These are phyloP conservation scores for Novumbra hubbsi DNA, from an alignment of 2,797 vertebrate genomes.

Conservation along the genomic window DNA sequence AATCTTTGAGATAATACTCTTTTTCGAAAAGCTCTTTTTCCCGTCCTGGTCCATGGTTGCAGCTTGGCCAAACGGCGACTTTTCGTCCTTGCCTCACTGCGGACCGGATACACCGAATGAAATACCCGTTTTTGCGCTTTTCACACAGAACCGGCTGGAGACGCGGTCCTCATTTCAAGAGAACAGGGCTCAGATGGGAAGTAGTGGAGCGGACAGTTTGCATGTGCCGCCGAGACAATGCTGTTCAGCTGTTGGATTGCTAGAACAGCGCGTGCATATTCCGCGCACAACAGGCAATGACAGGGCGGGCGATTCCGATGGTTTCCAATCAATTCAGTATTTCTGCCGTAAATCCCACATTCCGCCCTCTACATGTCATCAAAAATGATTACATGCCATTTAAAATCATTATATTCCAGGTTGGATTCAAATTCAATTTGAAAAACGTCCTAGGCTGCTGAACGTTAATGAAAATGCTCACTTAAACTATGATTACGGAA, in stretches of 20 bases:
- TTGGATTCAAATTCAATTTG: not conserved
- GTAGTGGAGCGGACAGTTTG: slow-evolving; percentile 38
- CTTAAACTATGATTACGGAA: too few relatives aligned
- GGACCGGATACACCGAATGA: slow-evolving; percentile 34
- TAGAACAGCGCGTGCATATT: slow-evolving; percentile 21
- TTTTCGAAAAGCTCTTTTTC: slow-evolving; percentile 65
- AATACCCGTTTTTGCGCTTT: slow-evolving; percentile 36
- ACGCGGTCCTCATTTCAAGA: slow-evolving; percentile 63
- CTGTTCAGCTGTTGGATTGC: slow-evolving; percentile 12
- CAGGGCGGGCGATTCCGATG: slow-evolving; percentile 56
- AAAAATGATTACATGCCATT: slow-evolving; percentile 37
- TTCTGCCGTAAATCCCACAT: slow-evolving; percentile 31
- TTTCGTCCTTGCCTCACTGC: slow-evolving; percentile 44
- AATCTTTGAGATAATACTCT: slow-evolving; percentile 71
- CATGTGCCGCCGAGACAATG: slow-evolving; percentile 16
- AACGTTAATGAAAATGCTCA: slow-evolving; percentile 22
- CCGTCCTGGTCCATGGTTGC: slow-evolving; percentile 63
- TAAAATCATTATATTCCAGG: slow-evolving; percentile 41
- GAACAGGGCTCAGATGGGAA: slow-evolving; percentile 43
- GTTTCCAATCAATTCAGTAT: slow-evolving; percentile 48
- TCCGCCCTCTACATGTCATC: slow-evolving; percentile 13
- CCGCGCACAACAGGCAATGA: slow-evolving; percentile 48
- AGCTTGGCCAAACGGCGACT: slow-evolving; percentile 44
- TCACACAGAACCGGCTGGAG: slow-evolving; percentile 51
- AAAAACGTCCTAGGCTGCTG: slow-evolving; percentile 36